A percentile compares a stretch with the other conserved stretches of the same genome.
Conservation (phyloP, 2,797 vertebrate genomes). For the Myotis myotis region DNA sequence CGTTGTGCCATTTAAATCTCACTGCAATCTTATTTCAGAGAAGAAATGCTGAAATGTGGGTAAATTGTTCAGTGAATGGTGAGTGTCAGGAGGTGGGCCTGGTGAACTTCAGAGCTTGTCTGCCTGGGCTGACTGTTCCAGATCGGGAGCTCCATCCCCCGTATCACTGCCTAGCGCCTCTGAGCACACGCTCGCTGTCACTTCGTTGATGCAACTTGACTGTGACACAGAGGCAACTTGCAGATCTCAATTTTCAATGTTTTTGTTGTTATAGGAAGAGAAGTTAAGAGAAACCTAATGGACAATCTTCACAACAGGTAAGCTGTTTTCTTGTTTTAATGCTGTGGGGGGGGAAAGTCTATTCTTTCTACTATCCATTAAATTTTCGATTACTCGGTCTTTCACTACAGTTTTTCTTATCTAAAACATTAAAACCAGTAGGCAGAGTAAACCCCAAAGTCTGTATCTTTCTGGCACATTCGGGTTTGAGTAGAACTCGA, state of each 20-base stretch:
- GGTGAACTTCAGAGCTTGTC: not conserved
- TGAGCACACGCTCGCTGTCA: not conserved
- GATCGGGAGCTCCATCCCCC: not conserved
- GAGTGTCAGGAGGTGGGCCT: not conserved
- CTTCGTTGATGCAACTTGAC: not conserved
- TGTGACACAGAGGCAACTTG: not conserved
- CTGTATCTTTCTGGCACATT: not conserved
- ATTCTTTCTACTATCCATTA: not conserved
- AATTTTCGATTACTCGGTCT: not conserved
- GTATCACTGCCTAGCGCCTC: rapidly evolving
- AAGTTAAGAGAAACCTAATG: slow-evolving; percentile 68
- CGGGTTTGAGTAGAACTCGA: not conserved
- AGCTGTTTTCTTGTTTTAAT: slow-evolving; percentile 21
- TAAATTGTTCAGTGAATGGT: not conserved
- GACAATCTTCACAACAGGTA: slow-evolving; percentile 72
- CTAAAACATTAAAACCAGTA: not conserved
- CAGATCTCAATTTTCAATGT: slow-evolving; percentile 18
- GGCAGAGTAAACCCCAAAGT: not conserved
- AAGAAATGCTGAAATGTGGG: not conserved
- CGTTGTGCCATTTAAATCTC: not conserved
- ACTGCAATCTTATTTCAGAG: not conserved
- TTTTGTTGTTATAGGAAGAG: slow-evolving; percentile 78
- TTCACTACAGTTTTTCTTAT: not conserved
- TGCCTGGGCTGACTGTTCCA: not conserved
- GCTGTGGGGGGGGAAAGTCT: not conserved